phyloP scores from a whole-genome alignment of 2,113 vertebrate species.

The Ciconia boyciana region DNA sequence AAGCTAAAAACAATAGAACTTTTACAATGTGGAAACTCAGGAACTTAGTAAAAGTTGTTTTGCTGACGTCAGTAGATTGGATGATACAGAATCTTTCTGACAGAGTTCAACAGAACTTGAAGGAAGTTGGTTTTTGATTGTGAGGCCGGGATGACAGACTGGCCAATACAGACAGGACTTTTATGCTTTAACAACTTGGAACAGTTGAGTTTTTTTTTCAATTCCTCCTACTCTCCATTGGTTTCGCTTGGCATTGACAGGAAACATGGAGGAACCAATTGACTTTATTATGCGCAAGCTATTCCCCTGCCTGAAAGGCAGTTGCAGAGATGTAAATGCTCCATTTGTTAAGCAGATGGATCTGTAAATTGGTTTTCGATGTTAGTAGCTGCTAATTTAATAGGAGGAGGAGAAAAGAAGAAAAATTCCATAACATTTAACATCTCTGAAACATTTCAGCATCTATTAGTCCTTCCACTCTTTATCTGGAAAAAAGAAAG shows the following conservation, averaged over 20 bases:
- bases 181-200: not conserved
- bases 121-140: not conserved
- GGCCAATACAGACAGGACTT: not conserved
- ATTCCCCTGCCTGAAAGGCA: not conserved
- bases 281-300: not conserved
- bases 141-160: not conserved
- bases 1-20: not conserved
- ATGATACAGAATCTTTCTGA: not conserved
- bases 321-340: not conserved
- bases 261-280: not conserved
- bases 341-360: not conserved
- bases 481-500: not conserved
- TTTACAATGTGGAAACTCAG: not conserved
- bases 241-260: not conserved
- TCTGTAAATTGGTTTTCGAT: not conserved
- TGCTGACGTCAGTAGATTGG: not conserved
- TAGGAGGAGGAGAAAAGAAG: not conserved
- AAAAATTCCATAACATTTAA: not conserved
- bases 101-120: not conserved
- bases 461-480: not conserved
- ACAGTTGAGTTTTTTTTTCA: not conserved
- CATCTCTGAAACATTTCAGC: not conserved
- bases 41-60: not conserved
- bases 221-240: not conserved
- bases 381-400: not conserved